Evolutionary conservation across 92 coral and sea anemone species (phyloP).

Genomic region (Parazoanthus darwini): DNA sequence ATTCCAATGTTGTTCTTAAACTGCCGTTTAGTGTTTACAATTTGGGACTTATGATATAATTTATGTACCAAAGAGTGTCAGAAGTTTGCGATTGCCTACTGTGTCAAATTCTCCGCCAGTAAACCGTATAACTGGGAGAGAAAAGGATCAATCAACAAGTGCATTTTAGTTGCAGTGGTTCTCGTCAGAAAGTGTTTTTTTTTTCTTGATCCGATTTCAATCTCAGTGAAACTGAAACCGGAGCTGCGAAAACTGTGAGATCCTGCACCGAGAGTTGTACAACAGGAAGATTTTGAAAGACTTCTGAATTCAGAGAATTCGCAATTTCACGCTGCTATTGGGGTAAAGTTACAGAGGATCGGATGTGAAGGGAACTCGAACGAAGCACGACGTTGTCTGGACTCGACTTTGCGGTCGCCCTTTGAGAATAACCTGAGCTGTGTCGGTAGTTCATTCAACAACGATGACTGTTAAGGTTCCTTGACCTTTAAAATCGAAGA

Average conservation of each 20-base stretch:
- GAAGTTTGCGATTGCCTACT: not conserved
- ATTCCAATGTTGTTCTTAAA: not conserved
- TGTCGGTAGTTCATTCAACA: not conserved
- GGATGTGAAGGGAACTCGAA: not conserved
- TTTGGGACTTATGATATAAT: not conserved
- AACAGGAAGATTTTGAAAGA: not conserved
- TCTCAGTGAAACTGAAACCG: not conserved
- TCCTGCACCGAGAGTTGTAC: not conserved
- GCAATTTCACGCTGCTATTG: not conserved
- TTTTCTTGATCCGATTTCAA: not conserved
- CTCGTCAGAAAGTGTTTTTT: not conserved
- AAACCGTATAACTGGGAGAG: constrained; percentile 3
- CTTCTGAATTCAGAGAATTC: not conserved
- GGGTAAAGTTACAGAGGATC: not conserved
- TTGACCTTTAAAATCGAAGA: constrained; percentile 20
- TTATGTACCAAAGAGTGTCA: constrained; percentile 21
- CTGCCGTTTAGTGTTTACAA: constrained; percentile 11
- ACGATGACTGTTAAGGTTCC: constrained; percentile 8
- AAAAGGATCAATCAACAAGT: constrained; percentile 15
- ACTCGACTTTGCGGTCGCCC: constrained; percentile 9
- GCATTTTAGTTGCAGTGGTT: not conserved
- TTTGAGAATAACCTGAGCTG: not conserved
- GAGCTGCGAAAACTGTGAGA: not conserved
- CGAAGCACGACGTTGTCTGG: constrained; percentile 13
- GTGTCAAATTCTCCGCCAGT: not conserved